phyloP scores from a whole-genome alignment of 1,140 invertebrate species.

The Riptortus pedestris region DNA sequence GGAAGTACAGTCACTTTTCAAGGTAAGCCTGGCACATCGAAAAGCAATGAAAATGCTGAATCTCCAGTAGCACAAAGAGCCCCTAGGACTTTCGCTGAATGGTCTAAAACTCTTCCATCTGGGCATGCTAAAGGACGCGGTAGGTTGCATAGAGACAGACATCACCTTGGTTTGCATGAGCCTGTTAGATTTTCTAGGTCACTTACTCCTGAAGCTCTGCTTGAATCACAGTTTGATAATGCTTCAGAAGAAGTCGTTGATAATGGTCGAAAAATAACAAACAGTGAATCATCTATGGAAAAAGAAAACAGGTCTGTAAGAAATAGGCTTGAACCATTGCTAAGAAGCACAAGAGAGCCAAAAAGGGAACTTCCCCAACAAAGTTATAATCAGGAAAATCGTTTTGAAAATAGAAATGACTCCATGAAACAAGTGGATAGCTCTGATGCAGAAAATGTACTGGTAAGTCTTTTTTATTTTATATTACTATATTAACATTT shows the following conservation, averaged over 20 bases:
- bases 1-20: neutral
- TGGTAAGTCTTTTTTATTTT: constrained; percentile 4
- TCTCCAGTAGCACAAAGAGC: neutral
- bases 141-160: neutral
- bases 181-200: neutral
- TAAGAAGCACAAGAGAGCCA: no score
- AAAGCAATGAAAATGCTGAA: neutral
- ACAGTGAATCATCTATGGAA: no score
- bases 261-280: no score
- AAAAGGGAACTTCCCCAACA: no score
- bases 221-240: neutral
- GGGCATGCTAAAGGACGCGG: neutral
- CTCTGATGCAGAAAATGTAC: constrained; percentile 1
- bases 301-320: neutral
- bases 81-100: neutral
- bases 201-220: neutral
- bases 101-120: constrained; percentile 3
- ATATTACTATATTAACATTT: neutral
- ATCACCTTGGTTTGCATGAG: neutral
- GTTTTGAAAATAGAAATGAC: constrained; percentile 3
- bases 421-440: neutral
- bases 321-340: neutral
- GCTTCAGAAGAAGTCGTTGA: neutral
- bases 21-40: neutral
- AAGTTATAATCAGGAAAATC: neutral